Base-by-base conservation (phyloP, 2,113 vertebrate genomes). In the Grallaria varia region DNA sequence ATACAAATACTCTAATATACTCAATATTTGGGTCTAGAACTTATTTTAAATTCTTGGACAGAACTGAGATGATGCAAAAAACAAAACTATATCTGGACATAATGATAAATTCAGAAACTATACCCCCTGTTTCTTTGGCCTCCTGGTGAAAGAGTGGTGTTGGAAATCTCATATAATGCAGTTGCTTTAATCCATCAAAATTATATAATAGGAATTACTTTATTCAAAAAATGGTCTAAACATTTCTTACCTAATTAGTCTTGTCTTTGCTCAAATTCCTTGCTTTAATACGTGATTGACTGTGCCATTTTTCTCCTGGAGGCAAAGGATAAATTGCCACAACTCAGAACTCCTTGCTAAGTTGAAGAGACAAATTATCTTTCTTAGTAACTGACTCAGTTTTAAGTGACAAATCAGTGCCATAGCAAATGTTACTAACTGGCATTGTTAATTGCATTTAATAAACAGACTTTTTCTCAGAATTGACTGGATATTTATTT, bases 381-480 rank as follows among this genome's bases (percentile, higher is more conserved):
- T 82, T 30, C 40, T 87, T 15, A 50, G 3, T 37, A 67, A 24
- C 16, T 21, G 8, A 16, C 6, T 8, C 63, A 83, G 22, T 52
- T 69, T 4, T 50, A 80, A 62, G 39, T 42, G 31, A 31, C 9
- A 84, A 71, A 76, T 75, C 17, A 5, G 56, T 60, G 56, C 78
- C 39, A 7, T 39, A 58, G 10, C 42, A 71, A 42, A 6, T 55
- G 59, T 77, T 42, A 74, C 9, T 56, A 59, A 27, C 15, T 71
- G 47, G 8, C 25, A 67, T 35, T 86, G 58, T 71, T 91, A 80
- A 80, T 8, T 79, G 31, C 47, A 80, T 52, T 90, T 88, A 91
- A 94, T 96, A 95, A 97, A 97, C 4, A 12, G 11, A 84, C 14
- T 68, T 84, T 63, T 59, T 77, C 44, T 83, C 39, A 59, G 75